Conservation (phyloP, 2,888 invertebrate species). For the Papilio demoleus region DNA sequence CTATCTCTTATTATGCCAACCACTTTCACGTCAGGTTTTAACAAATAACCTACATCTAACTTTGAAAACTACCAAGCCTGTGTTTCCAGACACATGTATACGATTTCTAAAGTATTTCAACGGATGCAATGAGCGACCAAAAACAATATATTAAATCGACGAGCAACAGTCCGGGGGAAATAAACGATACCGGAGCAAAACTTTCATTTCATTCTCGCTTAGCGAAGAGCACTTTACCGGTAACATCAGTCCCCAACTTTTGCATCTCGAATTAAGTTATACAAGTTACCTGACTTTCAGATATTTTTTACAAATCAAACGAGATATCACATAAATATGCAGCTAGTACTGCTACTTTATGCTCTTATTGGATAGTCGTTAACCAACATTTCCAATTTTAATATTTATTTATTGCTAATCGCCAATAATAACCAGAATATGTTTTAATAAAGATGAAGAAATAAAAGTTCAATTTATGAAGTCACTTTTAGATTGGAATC, state of each 20-base stretch:
- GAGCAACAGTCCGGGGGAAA: constrained; percentile 61
- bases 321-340: too few species aligned
- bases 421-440: too few species aligned
- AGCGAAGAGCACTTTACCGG: constrained; percentile 69
- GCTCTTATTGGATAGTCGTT: too few species aligned
- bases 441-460: neutral
- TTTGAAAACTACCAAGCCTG: constrained; percentile 7
- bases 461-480: neutral
- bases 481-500: neutral
- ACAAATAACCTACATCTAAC: neutral
- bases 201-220: constrained; percentile 73
- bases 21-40: neutral
- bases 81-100: constrained; percentile 41
- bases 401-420: too few species aligned
- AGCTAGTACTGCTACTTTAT: too few species aligned
- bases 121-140: constrained; percentile 53
- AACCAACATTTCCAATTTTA: too few species aligned
- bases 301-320: too few species aligned
- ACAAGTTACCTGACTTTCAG: too few species aligned
- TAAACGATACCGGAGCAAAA: constrained; percentile 71
- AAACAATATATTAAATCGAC: constrained; percentile 78
- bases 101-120: constrained; percentile 65
- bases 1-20: neutral
- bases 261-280: constrained; percentile 48
- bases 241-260: constrained; percentile 54